Percentiles rank a stretch among this genome's conserved stretches.
These are phyloP conservation scores for Terebella lapidaria DNA, from an alignment of 2,888 invertebrate genomes.

Conservation along the genomic window DNA sequence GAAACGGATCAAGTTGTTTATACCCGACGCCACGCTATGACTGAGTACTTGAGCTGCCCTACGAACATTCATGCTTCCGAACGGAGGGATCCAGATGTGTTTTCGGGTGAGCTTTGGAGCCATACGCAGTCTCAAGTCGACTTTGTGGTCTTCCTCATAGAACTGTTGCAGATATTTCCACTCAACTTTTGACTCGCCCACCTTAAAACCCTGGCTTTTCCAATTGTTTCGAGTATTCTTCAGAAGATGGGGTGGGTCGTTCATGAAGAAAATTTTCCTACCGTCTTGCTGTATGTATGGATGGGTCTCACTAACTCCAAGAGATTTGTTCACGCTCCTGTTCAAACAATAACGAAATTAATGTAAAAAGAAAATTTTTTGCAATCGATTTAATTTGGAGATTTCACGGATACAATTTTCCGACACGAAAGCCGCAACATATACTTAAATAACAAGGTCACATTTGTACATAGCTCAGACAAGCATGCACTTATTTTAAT, in stretches of 20 bases:
- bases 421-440: no score
- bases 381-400: no score
- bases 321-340: no score
- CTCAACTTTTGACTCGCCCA: neutral
- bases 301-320: no score
- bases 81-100: neutral
- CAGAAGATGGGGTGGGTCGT: no score
- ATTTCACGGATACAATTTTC: no score
- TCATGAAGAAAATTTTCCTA: conserved; percentile 15
- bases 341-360: no score
- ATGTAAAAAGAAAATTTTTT: no score
- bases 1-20: neutral
- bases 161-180: conserved; percentile 6
- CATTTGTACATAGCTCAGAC: no score
- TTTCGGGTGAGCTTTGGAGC: neutral
- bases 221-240: conserved; percentile 12
- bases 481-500: no score
- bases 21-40: conserved; percentile 8
- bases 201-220: conserved; percentile 2
- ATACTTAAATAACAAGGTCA: no score
- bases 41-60: conserved; percentile 11
- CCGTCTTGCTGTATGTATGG: no score
- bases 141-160: conserved; percentile 3
- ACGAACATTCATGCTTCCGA: neutral
- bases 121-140: neutral